Evolutionary conservation across 64 coral and sea anemone species (phyloP).

Genomic region (Stichodactyla mertensii): DNA sequence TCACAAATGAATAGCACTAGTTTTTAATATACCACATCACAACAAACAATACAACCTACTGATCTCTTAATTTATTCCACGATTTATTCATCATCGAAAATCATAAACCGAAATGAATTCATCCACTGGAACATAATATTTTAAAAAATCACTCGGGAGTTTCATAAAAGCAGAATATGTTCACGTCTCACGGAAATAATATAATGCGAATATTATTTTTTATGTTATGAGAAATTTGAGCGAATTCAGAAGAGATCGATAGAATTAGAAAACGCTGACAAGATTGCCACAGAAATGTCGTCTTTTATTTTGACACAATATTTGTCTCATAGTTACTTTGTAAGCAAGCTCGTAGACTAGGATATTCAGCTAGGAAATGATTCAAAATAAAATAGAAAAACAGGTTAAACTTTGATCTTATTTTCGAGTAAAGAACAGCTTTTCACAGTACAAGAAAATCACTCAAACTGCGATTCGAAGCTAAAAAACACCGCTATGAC

Average conservation of each 20-base stretch:
- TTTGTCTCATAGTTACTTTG: neutral
- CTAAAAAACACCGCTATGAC: neutral
- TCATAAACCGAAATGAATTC: neutral
- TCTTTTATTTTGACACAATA: neutral
- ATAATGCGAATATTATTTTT: neutral
- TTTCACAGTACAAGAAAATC: neutral
- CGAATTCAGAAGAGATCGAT: neutral
- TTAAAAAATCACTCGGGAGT: neutral
- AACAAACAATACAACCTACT: neutral
- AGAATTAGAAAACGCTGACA: neutral
- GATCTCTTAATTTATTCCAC: neutral
- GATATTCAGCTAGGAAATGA: neutral
- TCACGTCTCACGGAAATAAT: neutral
- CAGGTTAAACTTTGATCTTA: conserved; percentile 9
- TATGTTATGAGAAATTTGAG: neutral
- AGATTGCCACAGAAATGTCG: neutral
- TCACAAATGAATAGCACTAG: neutral
- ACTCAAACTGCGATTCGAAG: neutral
- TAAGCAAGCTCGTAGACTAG: neutral
- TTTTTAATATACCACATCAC: neutral
- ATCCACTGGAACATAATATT: neutral
- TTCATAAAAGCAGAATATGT: neutral
- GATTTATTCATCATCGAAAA: neutral
- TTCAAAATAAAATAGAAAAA: neutral
- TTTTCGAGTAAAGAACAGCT: neutral